Percentiles rank a stretch among this genome's conserved stretches.
Conservation (phyloP, 2,888 invertebrate species). For the Dorcus parallelipipedus region DNA sequence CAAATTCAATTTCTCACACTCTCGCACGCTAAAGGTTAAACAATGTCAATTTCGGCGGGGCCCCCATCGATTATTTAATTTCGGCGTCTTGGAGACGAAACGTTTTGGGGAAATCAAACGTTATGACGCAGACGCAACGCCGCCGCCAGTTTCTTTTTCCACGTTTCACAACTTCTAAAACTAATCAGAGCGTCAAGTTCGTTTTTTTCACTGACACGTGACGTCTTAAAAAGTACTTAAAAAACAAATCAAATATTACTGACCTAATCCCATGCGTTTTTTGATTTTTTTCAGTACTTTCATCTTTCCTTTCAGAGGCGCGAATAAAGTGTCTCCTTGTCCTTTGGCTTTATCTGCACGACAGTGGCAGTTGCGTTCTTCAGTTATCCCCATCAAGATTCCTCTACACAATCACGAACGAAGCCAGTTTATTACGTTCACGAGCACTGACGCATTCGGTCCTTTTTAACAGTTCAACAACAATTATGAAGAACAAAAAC, state of each 20-base stretch:
- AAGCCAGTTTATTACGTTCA: neutral
- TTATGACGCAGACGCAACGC: no score
- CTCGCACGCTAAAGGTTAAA: no score
- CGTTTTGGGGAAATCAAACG: no score
- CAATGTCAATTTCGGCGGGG: no score
- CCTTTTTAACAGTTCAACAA: neutral
- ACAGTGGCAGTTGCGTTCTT: constrained; percentile 41
- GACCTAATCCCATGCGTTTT: constrained; percentile 82
- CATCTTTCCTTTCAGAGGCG: constrained; percentile 68
- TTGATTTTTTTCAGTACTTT: constrained; percentile 88
- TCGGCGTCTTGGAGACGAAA: no score
- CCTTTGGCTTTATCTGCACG: constrained; percentile 33
- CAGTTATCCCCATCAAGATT: constrained; percentile 46
- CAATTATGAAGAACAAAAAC: constrained; percentile 1
- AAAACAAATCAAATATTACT: constrained; percentile 46
- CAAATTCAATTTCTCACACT: no score
- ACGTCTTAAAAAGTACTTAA: neutral
- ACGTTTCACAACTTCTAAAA: neutral
- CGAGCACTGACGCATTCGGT: constrained; percentile 7
- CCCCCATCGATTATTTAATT: no score
- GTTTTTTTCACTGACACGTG: no score
- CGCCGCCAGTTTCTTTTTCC: neutral
- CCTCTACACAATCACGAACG: constrained; percentile 9
- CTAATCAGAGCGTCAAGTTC: neutral
- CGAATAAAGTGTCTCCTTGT: constrained; percentile 41